Base-by-base conservation (phyloP, 2,113 vertebrate genomes). In the Cottus gobio region DNA sequence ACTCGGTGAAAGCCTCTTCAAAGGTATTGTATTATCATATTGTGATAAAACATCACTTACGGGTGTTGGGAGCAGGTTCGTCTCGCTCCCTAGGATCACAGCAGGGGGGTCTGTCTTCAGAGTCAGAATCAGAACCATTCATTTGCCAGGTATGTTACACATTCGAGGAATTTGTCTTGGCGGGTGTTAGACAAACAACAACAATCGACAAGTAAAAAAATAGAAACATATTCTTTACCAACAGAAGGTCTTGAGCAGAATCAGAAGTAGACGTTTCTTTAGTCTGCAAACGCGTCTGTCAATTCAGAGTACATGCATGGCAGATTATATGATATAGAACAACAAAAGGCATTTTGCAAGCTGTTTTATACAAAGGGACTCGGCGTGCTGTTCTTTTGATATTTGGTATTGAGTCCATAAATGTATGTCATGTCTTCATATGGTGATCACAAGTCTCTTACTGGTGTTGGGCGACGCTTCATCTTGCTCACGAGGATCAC, bases 271-370 rank as follows among this genome's bases (percentile, higher is more conserved):
- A 80, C 13, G 0, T 70, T 22, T 10, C 65, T 15, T 65, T 54
- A 2, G 74, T 83, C 79, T 80, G 79, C 26, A 90, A 82, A 77
- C 67, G 80, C 15, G 16, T 2, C 75, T 85, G 63, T 10, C 56
- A 79, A 70, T n/a, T 13, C n/a, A 80, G 7, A 80, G 44, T 1
- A 42, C n/a, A n/a, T 11, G 28, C 69, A 54, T 26, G 61, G 36
- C 61, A 30, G 73, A 78, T 70, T 50, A 72, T 31, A 50, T 80
- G 64, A 73, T 26, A 71, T 18, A 50, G 3, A 57, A 24, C 30
- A 83, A 42, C 11, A 26, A 30, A 65, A 30, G 44, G 28, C 46
- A 70, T 73, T 82, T 75, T 60, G 65, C 72, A 24, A 75, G 63
- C 12, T 80, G 30, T 52, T 80, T 28, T 28, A 31, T 9, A 31